Base-by-base conservation (phyloP, 2,113 vertebrate genomes). In the Egretta garzetta region DNA sequence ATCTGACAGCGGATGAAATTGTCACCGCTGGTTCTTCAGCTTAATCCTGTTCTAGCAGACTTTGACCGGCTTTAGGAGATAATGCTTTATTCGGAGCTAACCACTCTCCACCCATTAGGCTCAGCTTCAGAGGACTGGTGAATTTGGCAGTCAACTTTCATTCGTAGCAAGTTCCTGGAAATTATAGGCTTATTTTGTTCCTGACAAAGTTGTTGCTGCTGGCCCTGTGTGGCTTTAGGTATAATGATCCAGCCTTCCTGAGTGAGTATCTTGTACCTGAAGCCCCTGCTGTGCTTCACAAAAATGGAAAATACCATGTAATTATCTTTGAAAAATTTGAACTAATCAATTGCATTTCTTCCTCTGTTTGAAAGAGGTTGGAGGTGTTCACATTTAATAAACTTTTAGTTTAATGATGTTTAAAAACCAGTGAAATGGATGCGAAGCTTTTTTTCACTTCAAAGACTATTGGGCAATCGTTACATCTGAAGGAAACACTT, bases 371-470 rank as follows among this genome's bases (percentile, higher is more conserved):
- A 55, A 68, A 79, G 86, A 73, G 77, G 82, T 83, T 83, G 76
- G 77, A 86, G 90, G 77, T 93, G 86, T 63, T 86, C 43, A 37
- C 72, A 23, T 79, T 52, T 86, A 77, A 93, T 96, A 94, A 92
- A 94, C 80, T 94, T 95, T 86, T 66, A 70, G 74, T 86, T 93
- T 97, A 96, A 96, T 96, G 96, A 96, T 90, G 85, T 90, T 96
- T 86, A 91, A 89, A 58, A 66, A 24, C 1, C 71, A 66, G 71
- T 62, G 56, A 94, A 88, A 94, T 72, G 67, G 88, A 88, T 83
- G 81, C 81, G 67, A 80, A 89, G 92, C 64, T 81, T 86, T 80
- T 95, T 80, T 80, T 33, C 81, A 84, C 95, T 97, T 97, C 92
- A 95, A 95, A 97, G 94, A 62, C n/a, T 62, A 63, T 56, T 55